These are phyloP conservation scores for Metellina segmentata DNA, from an alignment of 2,888 invertebrate species.

Conservation along the genomic window DNA sequence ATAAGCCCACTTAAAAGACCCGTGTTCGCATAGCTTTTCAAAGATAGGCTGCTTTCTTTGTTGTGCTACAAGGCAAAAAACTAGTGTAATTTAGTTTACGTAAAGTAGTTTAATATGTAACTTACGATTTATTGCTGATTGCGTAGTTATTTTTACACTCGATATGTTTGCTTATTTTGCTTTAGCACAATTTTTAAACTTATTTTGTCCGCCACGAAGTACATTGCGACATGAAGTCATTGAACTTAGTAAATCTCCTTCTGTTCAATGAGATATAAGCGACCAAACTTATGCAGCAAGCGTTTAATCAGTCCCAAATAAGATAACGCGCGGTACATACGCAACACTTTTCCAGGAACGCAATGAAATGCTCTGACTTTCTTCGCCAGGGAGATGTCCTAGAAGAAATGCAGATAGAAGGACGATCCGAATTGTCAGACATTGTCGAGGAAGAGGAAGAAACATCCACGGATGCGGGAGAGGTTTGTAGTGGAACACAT, in stretches of 20 bases:
- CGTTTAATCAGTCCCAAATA: not conserved
- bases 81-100: not conserved
- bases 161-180: conserved; percentile 40
- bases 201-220: not conserved
- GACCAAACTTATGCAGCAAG: not conserved
- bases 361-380: conserved; percentile 65
- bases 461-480: conserved; percentile 76
- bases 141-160: not conserved
- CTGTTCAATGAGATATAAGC: not conserved
- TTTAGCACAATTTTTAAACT: conserved; percentile 31
- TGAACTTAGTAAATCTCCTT: not conserved
- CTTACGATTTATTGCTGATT: not conserved
- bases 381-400: conserved; percentile 72
- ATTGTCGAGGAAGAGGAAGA: conserved; percentile 82
- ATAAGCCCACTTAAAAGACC: conserved; percentile 19
- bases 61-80: conserved; percentile 19
- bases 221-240: not conserved
- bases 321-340: not conserved
- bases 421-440: conserved; percentile 82
- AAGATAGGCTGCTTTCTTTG: conserved; percentile 52
- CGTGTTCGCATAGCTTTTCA: conserved; percentile 42
- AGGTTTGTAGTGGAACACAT: conserved; percentile 76
- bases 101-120: not conserved
- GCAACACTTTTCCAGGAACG: not conserved
- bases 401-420: conserved; percentile 73